phyloP scores from a whole-genome alignment of 2,113 vertebrate genomes.

The Lagopus leucura region DNA sequence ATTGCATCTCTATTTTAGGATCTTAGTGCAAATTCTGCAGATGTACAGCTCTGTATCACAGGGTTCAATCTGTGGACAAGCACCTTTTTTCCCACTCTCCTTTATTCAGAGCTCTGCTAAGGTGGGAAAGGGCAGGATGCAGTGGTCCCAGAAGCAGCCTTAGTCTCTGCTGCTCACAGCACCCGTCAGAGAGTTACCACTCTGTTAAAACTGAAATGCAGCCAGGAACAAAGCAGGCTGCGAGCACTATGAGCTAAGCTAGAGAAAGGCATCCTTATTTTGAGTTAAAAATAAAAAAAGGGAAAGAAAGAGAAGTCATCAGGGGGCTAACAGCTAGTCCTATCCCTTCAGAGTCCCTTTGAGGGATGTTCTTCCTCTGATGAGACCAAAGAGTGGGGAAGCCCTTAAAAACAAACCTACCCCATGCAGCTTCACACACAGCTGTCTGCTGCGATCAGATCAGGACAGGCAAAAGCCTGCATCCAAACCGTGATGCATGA shows the following conservation, averaged over 20 bases:
- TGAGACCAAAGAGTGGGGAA: background rate
- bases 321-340: background rate
- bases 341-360: background rate
- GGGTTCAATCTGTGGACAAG: background rate
- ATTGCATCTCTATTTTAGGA: background rate
- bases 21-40: background rate
- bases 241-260: background rate
- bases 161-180: background rate
- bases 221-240: background rate
- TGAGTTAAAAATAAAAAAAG: background rate
- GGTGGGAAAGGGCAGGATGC: background rate
- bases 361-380: background rate
- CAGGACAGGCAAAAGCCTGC: background rate
- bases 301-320: background rate
- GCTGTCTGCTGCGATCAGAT: slow-evolving; percentile 56
- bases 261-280: slow-evolving; percentile 9
- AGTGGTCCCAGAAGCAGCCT: background rate
- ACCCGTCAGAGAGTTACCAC: background rate
- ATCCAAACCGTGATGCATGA: background rate
- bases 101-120: background rate
- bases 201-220: background rate
- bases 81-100: background rate
- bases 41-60: background rate
- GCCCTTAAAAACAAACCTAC: background rate
- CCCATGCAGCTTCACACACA: background rate